Evolutionary conservation across 2,113 vertebrate genomes (phyloP).

Genomic region (Pelobates fuscus): DNA sequence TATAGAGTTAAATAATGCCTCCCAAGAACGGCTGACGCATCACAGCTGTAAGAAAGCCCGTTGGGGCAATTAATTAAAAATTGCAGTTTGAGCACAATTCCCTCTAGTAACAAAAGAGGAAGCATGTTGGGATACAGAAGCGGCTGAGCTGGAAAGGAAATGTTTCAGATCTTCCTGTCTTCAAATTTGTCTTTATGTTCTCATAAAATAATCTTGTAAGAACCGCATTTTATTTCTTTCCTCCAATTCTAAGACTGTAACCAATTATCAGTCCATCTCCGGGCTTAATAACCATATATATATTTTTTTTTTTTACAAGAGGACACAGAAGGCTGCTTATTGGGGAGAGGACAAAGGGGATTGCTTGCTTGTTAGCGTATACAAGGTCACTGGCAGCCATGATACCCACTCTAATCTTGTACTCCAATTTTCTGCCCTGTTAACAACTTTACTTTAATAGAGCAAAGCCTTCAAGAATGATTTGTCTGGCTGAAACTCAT

Average conservation of each 20-base stretch:
- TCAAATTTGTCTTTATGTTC: conserved; percentile 7
- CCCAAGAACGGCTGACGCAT: conserved; percentile 27
- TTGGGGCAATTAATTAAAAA: conserved; percentile 44
- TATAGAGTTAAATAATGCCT: conserved; percentile 24
- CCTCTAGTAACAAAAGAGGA: conserved; percentile 14
- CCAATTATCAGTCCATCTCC: conserved; percentile 27
- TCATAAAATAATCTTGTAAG: conserved; percentile 22
- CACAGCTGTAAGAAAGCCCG: conserved; percentile 24
- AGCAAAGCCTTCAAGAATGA: conserved; percentile 28
- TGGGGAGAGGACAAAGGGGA: conserved; percentile 13
- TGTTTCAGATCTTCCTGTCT: conserved; percentile 20
- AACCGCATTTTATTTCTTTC: conserved; percentile 9
- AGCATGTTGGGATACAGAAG: conserved; percentile 8
- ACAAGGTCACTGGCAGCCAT: conserved; percentile 4
- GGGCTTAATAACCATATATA: background rate
- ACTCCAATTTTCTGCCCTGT: conserved; percentile 21
- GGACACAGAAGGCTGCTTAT: conserved; percentile 4
- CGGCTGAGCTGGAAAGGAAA: conserved; percentile 9
- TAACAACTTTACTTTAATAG: conserved; percentile 40
- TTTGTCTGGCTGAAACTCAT: conserved; percentile 25
- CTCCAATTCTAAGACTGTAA: conserved; percentile 4
- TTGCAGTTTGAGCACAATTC: conserved; percentile 17
- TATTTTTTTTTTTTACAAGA: background rate
- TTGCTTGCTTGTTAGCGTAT: conserved; percentile 15
- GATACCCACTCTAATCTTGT: conserved; percentile 14